phyloP scores from a whole-genome alignment of 2,888 invertebrate species.

The Lasioglossum pauxillum region DNA sequence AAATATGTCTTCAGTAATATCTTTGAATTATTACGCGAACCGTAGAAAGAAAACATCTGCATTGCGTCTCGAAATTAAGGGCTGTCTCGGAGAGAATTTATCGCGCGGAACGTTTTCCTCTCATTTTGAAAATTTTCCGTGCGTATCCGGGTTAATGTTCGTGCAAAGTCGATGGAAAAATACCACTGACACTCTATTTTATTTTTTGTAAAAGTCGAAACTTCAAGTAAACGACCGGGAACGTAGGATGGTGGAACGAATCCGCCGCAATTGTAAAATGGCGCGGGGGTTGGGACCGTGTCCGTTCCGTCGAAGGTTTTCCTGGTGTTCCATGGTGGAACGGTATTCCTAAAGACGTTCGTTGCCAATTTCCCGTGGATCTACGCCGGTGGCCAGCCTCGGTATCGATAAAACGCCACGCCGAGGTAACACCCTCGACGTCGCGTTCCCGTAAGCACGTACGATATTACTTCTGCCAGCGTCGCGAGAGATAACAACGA shows the following conservation, averaged over 20 bases:
- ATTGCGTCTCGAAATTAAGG: background rate
- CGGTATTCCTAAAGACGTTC: slow-evolving; percentile 6
- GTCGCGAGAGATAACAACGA: background rate
- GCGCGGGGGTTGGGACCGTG: background rate
- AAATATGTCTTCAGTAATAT: slow-evolving; percentile 2
- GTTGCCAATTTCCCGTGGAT: slow-evolving; percentile 30
- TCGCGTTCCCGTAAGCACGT: slow-evolving; percentile 27
- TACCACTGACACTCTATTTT: background rate
- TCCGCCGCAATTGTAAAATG: background rate
- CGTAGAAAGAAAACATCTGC: background rate
- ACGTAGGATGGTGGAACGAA: background rate
- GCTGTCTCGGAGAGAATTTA: background rate
- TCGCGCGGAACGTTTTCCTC: background rate
- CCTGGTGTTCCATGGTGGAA: background rate
- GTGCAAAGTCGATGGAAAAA: background rate
- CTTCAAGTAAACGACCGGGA: no score
- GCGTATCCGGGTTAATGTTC: background rate
- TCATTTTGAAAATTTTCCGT: background rate
- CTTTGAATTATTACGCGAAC: background rate
- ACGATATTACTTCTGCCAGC: slow-evolving; percentile 36
- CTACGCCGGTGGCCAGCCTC: background rate
- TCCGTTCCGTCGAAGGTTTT: background rate
- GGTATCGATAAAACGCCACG: slow-evolving; percentile 25
- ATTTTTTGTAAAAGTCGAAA: background rate
- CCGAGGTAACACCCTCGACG: slow-evolving; percentile 1